Percentiles rank a stretch among this genome's conserved stretches.
Conservation (phyloP, 2,113 vertebrate genomes). For the Enhydra lutris region DNA sequence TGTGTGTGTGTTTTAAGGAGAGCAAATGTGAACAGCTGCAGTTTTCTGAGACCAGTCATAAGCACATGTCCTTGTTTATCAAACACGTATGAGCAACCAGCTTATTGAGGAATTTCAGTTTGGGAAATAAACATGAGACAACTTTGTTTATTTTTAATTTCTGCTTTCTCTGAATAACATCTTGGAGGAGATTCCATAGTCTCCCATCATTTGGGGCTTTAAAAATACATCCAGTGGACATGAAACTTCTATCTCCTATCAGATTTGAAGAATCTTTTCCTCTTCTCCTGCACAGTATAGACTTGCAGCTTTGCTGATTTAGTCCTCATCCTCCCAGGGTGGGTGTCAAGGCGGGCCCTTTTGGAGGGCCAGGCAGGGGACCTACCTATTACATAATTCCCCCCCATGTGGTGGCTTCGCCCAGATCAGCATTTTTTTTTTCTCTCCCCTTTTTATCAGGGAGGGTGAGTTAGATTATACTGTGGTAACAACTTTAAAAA, state of each 20-base stretch:
- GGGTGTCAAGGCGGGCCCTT: neutral
- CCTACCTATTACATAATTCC: neutral
- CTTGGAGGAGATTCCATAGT: neutral
- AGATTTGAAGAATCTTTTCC: neutral
- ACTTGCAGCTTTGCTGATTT: neutral
- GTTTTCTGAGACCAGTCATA: constrained; percentile 37
- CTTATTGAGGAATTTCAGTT: constrained; percentile 42
- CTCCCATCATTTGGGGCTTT: constrained; percentile 22
- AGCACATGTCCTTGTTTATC: constrained; percentile 58
- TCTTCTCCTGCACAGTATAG: neutral
- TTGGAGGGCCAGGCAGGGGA: neutral
- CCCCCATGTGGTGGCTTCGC: neutral
- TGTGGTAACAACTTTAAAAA: neutral
- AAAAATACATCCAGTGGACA: neutral
- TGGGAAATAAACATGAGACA: constrained; percentile 44
- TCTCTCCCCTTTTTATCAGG: neutral
- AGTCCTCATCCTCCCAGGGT: no score
- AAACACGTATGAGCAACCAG: constrained; percentile 27
- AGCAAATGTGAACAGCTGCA: constrained; percentile 56
- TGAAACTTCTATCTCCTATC: neutral
- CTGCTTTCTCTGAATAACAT: constrained; percentile 25
- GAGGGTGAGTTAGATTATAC: neutral
- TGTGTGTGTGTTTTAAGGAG: neutral
- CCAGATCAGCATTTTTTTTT: neutral
- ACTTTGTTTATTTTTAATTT: constrained; percentile 55